Evolutionary conservation across 1,140 invertebrate genomes (phyloP).

Genomic region (Sarcophaga peregrina): DNA sequence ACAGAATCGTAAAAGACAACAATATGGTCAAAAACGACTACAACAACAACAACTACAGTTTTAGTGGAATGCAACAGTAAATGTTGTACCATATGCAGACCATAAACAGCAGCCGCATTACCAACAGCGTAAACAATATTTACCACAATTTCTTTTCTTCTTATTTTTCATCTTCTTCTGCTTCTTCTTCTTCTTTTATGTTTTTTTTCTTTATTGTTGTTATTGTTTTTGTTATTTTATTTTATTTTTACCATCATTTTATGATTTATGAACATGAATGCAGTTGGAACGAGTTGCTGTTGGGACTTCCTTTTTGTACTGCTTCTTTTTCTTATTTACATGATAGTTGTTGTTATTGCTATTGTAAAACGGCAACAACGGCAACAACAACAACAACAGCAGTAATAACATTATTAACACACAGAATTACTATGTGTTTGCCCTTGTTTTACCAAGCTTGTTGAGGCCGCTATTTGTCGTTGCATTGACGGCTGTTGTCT

Average conservation of each 20-base stretch:
- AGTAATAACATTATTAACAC: conserved; percentile 3
- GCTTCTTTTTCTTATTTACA: not conserved
- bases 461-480: not conserved
- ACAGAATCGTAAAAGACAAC: not conserved
- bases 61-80: not conserved
- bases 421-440: not conserved
- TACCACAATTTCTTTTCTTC: not conserved
- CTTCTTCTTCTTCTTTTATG: too few relatives aligned
- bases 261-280: conserved; percentile 2
- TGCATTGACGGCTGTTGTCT: not conserved
- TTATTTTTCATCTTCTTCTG: not conserved
- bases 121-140: not conserved
- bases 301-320: not conserved
- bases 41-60: not conserved
- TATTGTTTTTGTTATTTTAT: too few relatives aligned
- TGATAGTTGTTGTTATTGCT: too few relatives aligned
- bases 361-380: not conserved
- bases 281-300: not conserved
- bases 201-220: too few relatives aligned
- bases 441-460: not conserved
- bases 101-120: not conserved
- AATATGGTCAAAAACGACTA: not conserved
- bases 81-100: too few relatives aligned
- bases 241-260: not conserved
- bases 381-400: conserved; percentile 22